Evolutionary conservation across 2,113 vertebrate species (phyloP).

Genomic region (Grantiella picta): DNA sequence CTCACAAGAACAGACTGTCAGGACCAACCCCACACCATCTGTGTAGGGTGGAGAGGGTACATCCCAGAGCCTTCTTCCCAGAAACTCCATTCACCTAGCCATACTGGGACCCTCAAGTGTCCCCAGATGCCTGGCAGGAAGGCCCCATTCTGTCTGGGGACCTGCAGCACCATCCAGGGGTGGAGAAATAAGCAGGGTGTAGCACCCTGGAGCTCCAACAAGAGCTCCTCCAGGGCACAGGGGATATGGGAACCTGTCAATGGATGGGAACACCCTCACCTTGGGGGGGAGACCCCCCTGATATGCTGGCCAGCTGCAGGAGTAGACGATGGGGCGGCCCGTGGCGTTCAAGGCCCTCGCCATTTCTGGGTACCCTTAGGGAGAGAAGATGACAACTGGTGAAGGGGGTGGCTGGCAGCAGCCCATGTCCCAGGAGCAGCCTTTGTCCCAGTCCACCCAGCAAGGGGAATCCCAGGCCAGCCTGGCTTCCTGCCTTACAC

Average conservation of each 20-base stretch:
- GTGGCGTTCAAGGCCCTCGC: constrained; percentile 85
- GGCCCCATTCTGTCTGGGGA: background rate
- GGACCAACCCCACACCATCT: background rate
- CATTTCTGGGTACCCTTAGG: constrained; percentile 88
- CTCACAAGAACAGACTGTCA: background rate
- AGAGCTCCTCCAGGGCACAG: background rate
- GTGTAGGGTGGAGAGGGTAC: background rate
- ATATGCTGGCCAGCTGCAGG: constrained; percentile 94
- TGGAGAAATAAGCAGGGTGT: fast-evolving
- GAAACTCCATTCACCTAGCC: background rate
- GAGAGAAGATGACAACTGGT: background rate
- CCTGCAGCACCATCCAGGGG: background rate
- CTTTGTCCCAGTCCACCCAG: background rate
- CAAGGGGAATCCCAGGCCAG: background rate
- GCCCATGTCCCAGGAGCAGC: background rate
- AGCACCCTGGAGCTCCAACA: background rate
- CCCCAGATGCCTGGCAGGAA: background rate
- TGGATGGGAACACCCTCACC: constrained; percentile 60
- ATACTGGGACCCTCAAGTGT: background rate
- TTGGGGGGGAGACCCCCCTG: constrained; percentile 86
- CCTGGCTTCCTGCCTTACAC: background rate
- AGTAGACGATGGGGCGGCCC: constrained; percentile 84
- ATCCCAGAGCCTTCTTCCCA: background rate
- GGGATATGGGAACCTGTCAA: background rate
- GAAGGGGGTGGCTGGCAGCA: background rate